Percentiles rank a stretch among this genome's conserved stretches.
Conservation (phyloP, 2,797 vertebrate genomes). For the Pipistrellus pygmaeus region DNA sequence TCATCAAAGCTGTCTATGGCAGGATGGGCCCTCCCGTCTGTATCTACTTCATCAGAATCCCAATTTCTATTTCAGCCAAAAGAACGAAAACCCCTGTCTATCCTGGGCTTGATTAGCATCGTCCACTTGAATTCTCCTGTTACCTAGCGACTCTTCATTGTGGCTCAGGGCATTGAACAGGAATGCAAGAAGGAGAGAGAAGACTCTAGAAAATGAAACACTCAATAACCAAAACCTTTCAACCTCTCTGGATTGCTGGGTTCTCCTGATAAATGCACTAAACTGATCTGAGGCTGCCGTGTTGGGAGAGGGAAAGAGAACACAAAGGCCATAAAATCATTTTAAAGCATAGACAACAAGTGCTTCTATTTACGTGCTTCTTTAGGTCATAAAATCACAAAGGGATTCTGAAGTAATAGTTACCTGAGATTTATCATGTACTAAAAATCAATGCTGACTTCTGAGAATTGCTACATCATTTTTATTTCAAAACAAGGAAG, state of each 20-base stretch:
- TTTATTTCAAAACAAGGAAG: not conserved
- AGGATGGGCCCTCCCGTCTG: slow-evolving; percentile 95
- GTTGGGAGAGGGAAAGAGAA: too few relatives aligned
- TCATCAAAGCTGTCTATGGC: slow-evolving; percentile 90
- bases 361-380: not conserved
- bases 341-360: too few relatives aligned
- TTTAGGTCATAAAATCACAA: too few relatives aligned
- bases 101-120: slow-evolving; percentile 98
- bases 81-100: slow-evolving; percentile 94
- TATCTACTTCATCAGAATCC: slow-evolving; percentile 96
- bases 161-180: too few relatives aligned
- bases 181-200: too few relatives aligned
- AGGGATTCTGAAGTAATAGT: not conserved
- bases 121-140: slow-evolving; percentile 97
- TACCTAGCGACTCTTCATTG: slow-evolving; percentile 93
- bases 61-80: slow-evolving; percentile 94
- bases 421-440: not conserved
- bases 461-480: not conserved
- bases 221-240: too few relatives aligned
- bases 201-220: too few relatives aligned
- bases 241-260: too few relatives aligned
- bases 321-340: too few relatives aligned
- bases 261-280: too few relatives aligned
- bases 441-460: not conserved
- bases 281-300: too few relatives aligned